Conservation (phyloP, 2,888 invertebrate genomes). For the Tinea pellionella region DNA sequence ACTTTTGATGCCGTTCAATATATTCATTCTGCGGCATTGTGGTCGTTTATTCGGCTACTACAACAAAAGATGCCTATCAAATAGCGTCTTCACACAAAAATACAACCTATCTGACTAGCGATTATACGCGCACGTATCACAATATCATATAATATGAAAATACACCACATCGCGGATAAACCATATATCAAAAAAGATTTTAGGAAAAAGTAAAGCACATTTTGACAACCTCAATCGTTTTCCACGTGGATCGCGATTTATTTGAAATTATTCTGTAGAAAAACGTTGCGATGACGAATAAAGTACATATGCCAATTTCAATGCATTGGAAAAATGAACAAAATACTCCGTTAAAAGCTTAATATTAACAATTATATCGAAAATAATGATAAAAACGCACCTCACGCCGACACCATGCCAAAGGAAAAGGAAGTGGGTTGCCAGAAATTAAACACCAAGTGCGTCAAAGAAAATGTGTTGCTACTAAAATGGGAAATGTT, state of each 20-base stretch:
- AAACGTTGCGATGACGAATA: background rate
- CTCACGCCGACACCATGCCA: conserved; percentile 65
- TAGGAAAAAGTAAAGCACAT: background rate
- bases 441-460: background rate
- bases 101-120: background rate
- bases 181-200: too few relatives aligned
- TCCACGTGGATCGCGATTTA: background rate
- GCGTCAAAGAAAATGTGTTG: background rate
- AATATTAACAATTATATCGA: background rate
- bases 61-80: conserved; percentile 57
- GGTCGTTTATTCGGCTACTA: conserved; percentile 67
- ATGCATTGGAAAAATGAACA: conserved; percentile 29
- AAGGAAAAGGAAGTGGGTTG: conserved; percentile 52
- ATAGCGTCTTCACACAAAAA: conserved; percentile 15
- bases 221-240: background rate
- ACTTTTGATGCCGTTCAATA: conserved; percentile 96
- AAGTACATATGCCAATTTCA: conserved; percentile 18
- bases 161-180: too few relatives aligned
- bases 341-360: conserved; percentile 19
- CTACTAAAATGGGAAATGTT: background rate
- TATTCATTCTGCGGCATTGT: conserved; percentile 99
- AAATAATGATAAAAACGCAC: conserved; percentile 34
- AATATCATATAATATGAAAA: too few relatives aligned
- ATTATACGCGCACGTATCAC: too few relatives aligned
- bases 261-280: background rate